Evolutionary conservation across 2,888 invertebrate species (phyloP), one percentile per base, ranked within the genome.

Genomic region (Limnephilus marmoratus): DNA sequence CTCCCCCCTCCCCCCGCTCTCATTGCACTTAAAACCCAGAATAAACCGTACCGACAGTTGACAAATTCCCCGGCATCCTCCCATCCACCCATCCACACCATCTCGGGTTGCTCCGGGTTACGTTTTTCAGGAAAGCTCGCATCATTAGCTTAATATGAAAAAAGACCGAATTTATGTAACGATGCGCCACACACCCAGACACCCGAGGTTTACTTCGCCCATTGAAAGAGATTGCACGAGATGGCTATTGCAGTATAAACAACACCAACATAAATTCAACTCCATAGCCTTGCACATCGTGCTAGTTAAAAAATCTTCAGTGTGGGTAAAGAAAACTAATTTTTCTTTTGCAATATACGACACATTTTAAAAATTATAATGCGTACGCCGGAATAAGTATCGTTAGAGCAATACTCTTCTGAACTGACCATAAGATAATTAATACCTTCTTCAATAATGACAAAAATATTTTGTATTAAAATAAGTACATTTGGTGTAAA

Each of bases 101-200:
- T 89, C 88, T 89, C 88, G 88, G 80, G 80, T 88, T 88, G 80
- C 88, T 88, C 34, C 80, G 88, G 68, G 88, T 89, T 80, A 80
- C 37, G 68, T 88, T 89, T 89, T 89, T 89, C 88, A 34, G 88
- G 80, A 89, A 80, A 89, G 80, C 91, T 91, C 91, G 90, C 92
- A 89, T 92, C 92, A 91, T 92, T 92, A 92, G 92, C 92, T 91
- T 85, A 91, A 92, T 91, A 92, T 92, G 90, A 92, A 92, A 92
- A 90, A 92, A 90, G 90, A 90, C 80, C 81, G 49, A 90, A 83
- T 92, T 82, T 82, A 31, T 81, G 85, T 92, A 92, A 91, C 85
- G 91, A 88, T 31, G 88, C 92, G 92, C 89, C 83, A 80, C 89
- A 86, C 86, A 92, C 68, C 68, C 68, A 68, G n/a, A 68, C 68